These are phyloP conservation scores for Apolygus lucorum DNA, from an alignment of 1,140 invertebrate species.

Conservation along the genomic window DNA sequence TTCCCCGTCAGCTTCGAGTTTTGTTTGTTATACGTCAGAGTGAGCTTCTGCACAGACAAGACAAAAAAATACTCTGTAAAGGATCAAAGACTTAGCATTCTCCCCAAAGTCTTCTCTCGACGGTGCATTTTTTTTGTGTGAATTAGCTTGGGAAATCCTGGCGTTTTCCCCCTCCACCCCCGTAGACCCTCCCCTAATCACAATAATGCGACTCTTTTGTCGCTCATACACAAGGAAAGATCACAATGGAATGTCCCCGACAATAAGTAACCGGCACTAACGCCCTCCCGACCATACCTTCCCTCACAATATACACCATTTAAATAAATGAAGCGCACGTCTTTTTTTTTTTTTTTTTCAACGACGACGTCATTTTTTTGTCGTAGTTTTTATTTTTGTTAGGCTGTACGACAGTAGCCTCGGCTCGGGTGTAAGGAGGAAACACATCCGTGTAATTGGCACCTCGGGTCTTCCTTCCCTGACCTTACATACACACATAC, in stretches of 20 bases:
- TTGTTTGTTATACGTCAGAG: not conserved
- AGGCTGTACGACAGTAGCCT: too few species aligned
- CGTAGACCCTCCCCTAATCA: constrained; percentile 16
- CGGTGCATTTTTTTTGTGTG: not conserved
- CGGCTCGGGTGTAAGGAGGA: too few species aligned
- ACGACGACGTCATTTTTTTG: not conserved
- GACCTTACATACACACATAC: too few species aligned
- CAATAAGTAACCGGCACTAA: constrained; percentile 20
- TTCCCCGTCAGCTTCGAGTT: not conserved
- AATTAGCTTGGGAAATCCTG: not conserved
- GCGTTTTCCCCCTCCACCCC: not conserved
- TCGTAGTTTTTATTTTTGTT: not conserved
- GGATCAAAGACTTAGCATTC: not conserved
- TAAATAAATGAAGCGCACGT: constrained; percentile 18
- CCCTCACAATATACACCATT: constrained; percentile 17
- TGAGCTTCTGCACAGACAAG: too few species aligned
- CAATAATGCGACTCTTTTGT: constrained; percentile 17
- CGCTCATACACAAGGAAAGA: not conserved
- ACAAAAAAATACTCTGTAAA: not conserved
- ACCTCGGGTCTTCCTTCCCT: too few species aligned
- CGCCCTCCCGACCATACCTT: not conserved
- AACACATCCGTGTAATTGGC: too few species aligned
- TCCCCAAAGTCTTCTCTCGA: not conserved
- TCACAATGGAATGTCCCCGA: constrained; percentile 5
- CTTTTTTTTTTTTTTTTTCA: not conserved